These are phyloP conservation scores for Eulemur albifrons DNA, from an alignment of 2,797 vertebrate genomes.

Conservation along the genomic window DNA sequence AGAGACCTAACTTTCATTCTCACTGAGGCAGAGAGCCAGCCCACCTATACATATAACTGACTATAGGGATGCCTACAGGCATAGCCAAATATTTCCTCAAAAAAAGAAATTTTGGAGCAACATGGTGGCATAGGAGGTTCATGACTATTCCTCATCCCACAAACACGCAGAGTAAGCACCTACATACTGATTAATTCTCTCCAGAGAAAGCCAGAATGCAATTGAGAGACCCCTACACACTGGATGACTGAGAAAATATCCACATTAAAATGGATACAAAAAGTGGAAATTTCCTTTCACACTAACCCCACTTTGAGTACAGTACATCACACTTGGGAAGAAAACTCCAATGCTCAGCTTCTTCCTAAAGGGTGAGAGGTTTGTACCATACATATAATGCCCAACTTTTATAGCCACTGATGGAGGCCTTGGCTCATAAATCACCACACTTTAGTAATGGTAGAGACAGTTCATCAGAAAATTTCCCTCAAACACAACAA, in stretches of 20 bases:
- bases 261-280: not conserved
- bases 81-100: conserved; percentile 23
- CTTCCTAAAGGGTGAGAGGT: not conserved
- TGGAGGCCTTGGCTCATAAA: not conserved
- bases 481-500: not conserved
- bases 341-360: not conserved
- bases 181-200: not conserved
- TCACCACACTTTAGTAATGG: not conserved
- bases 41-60: not conserved
- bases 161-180: not conserved
- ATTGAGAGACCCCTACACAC: not conserved
- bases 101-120: not conserved
- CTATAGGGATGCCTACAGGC: not conserved
- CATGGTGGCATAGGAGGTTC: not conserved
- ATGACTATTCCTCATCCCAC: not conserved
- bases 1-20: conserved; percentile 14
- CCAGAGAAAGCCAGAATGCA: not conserved
- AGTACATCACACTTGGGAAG: not conserved
- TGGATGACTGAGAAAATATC: not conserved
- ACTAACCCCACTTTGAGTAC: not conserved
- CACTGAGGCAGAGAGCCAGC: not conserved
- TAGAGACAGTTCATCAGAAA: not conserved
- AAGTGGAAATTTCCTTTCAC: not conserved
- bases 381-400: not conserved
- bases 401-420: not conserved